Percentiles rank a stretch among this genome's conserved stretches.
Conservation (phyloP, 30 jellyfish, hydroid and myxozoan species). For the Aurelia sp. region DNA sequence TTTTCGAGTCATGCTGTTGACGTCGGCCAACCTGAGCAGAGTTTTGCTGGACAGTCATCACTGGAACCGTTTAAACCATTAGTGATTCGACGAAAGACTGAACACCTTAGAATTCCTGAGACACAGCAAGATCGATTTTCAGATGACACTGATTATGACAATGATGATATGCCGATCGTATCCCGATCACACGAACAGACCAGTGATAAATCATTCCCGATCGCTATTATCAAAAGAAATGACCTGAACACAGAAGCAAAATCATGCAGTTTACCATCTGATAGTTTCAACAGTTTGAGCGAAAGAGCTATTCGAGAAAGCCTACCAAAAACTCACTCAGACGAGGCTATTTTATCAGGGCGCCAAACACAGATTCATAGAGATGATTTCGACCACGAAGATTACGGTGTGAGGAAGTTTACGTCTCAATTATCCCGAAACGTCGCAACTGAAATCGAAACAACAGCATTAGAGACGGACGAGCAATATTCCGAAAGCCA, state of each 20-base stretch:
- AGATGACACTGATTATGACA: background rate
- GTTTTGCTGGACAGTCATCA: too few relatives aligned
- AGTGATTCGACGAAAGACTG: too few relatives aligned
- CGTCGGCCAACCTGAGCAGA: too few relatives aligned
- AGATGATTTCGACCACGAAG: too few relatives aligned
- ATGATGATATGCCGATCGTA: background rate
- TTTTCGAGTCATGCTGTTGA: too few relatives aligned
- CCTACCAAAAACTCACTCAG: slow-evolving; percentile 9
- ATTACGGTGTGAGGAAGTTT: too few relatives aligned
- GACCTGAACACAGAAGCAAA: background rate
- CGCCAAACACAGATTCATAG: background rate
- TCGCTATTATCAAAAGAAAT: background rate
- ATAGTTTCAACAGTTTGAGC: slow-evolving; percentile 1
- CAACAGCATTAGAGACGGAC: background rate
- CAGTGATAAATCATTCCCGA: background rate
- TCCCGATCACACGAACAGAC: background rate
- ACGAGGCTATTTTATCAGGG: background rate
- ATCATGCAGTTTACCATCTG: slow-evolving; percentile 23
- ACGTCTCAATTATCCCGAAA: background rate
- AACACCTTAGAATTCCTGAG: too few relatives aligned
- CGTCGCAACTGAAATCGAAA: background rate
- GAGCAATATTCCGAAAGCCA: background rate
- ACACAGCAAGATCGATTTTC: too few relatives aligned
- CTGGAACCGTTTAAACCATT: too few relatives aligned
- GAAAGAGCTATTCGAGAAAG: slow-evolving; percentile 7